Percentiles rank a stretch among this genome's conserved stretches.
phyloP scores from a whole-genome alignment of 30 jellyfish, hydroid and myxozoan genomes.

The Aurelia coerulea region DNA sequence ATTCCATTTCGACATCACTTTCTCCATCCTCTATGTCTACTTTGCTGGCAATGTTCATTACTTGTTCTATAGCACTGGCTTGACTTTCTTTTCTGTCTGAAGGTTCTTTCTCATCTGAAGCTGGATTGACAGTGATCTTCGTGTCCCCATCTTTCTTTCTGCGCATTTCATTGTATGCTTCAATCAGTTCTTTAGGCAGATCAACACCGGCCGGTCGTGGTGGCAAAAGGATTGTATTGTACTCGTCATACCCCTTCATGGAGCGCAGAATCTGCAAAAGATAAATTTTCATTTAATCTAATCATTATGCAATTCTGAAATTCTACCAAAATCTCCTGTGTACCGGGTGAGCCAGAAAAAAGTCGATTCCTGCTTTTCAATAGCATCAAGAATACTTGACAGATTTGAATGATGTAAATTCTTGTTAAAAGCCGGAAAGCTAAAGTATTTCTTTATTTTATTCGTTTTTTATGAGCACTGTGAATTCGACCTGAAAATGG shows the following conservation, averaged over 20 bases:
- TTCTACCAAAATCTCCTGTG: no score
- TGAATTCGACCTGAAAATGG: no score
- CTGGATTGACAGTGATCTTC: constrained; percentile 10
- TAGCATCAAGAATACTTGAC: no score
- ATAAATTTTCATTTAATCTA: no score
- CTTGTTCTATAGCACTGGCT: constrained; percentile 39
- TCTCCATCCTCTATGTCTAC: constrained; percentile 23
- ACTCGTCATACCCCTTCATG: constrained; percentile 93
- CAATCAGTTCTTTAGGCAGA: constrained; percentile 86
- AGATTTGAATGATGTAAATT: no score
- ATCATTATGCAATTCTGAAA: no score
- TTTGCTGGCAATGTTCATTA: constrained; percentile 12
- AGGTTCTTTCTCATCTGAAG: constrained; percentile 26
- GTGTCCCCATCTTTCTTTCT: constrained; percentile 36
- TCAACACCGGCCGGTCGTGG: constrained; percentile 95
- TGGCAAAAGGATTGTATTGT: constrained; percentile 86
- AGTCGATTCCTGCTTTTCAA: no score
- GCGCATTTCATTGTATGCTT: constrained; percentile 60
- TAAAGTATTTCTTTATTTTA: no score
- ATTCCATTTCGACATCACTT: constrained; percentile 47
- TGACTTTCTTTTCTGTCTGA: constrained; percentile 16
- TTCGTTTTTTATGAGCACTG: no score
- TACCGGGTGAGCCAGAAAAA: no score
- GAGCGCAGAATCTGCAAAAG: constrained; percentile 84
- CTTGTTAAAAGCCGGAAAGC: no score